Base-by-base conservation (phyloP, 2,113 vertebrate species). In the Acinonyx jubatus region DNA sequence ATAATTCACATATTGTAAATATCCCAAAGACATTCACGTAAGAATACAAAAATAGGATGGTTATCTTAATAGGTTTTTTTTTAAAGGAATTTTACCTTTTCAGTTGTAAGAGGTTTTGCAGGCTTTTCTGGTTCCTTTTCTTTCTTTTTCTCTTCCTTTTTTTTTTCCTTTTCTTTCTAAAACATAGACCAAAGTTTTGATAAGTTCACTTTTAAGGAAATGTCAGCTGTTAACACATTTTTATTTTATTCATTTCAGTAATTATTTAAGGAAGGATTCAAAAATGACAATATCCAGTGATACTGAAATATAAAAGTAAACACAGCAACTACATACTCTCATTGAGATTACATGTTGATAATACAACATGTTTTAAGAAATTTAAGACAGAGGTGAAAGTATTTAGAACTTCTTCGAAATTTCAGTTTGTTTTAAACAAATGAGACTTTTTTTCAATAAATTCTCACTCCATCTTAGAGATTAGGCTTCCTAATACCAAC, bases 121-220 rank as follows among this genome's bases (percentile, higher is more conserved):
- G 98, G 82, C 98, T 99, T 99, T 98, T 99, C 99, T 79, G 99
- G 96, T 93, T 99, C 99, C 97, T 98, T 99, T 71, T 99, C 99
- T 98, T 98, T 99, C 97, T 99, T 99, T 96, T 98, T 99, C 80
- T 99, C 99, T 97, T 99, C 99, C 97, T 99, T 99, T 98, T 99
- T 99, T 98, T 99, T 99, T 98, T 99, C 99, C 97, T 99, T 99
- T 98, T 99, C 99, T 98, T 99, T 99, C 99, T 99, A 97, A 89
- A 96, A 98, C 86, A 98, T n/a, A 95, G 16, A 25, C 6, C 9
- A 92, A 94, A 90, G 41, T 74, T 97, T 89, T 97, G 31, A 19
- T 94, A 80, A 98, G n/a, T 93, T 97, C 68, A 95, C 15, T 92
- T 95, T 89, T 80, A 25, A 11, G 29, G 93, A 94, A 52, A 91